These are phyloP conservation scores for Garra rufa DNA, from an alignment of 2,113 vertebrate genomes.

Conservation along the genomic window DNA sequence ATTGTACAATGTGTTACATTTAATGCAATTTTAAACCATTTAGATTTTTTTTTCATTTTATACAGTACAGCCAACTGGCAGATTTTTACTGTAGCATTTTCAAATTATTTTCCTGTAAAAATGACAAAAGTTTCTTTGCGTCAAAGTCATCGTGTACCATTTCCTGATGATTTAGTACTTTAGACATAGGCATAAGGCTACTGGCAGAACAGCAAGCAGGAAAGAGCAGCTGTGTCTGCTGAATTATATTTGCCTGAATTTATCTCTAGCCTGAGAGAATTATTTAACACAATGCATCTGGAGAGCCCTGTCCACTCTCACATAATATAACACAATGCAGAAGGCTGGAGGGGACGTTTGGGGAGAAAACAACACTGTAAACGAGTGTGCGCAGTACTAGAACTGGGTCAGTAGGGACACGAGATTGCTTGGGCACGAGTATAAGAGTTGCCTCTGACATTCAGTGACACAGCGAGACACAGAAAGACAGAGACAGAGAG, in stretches of 20 bases:
- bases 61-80: background rate
- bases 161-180: slow-evolving; percentile 1
- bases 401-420: slow-evolving; percentile 57
- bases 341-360: background rate
- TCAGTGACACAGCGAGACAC: background rate
- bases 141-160: background rate
- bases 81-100: background rate
- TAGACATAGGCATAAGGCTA: background rate
- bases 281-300: slow-evolving; percentile 33
- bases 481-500: slow-evolving; percentile 10
- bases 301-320: slow-evolving; percentile 13
- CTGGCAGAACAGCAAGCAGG: slow-evolving; percentile 12
- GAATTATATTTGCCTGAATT: slow-evolving; percentile 12
- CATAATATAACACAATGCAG: slow-evolving; percentile 37
- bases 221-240: slow-evolving; percentile 20
- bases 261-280: slow-evolving; percentile 35
- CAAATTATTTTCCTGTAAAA: background rate
- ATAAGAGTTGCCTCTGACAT: background rate
- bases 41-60: background rate
- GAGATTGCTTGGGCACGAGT: slow-evolving; percentile 9
- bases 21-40: background rate
- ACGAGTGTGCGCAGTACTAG: background rate
- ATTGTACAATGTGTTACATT: too few relatives aligned
- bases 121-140: background rate
- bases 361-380: slow-evolving; percentile 5